Base-by-base conservation (phyloP, 37 sponge, comb jelly and placozoan genomes). In the Corticium candelabrum region DNA sequence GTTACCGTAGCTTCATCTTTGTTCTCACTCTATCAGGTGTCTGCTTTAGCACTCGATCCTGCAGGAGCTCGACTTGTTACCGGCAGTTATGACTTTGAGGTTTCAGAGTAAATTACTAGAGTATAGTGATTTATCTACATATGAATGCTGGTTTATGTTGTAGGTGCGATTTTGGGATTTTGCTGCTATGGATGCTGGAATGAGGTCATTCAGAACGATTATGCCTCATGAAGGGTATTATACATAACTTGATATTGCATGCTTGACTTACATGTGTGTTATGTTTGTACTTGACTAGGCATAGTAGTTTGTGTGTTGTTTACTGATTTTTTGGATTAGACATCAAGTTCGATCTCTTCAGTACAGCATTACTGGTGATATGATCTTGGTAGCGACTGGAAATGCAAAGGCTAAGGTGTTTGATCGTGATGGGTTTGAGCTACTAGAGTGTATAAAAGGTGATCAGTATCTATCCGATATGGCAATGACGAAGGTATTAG, bases 331-430 rank as follows among this genome's bases (percentile, higher is more conserved):
- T 34, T 77, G 29, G 4, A 37, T 1, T 68, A 93, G 94, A 62
- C 90, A 96, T 50, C 93, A 86, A 33, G 86, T 96, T 39, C 68
- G 79, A 27, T 83, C 90, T 29, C 69, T 90, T 5, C 86, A 86
- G 72, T 96, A 86, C 83, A 96, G 93, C 74, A 79, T 68, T 39
- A 87, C 89, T 74, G 97, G 97, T 57, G 93, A 93, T 57, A 38
- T 78, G 33, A 79, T 96, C 34, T 78, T 93, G 1, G 84, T 93
- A 27, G 85, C 89, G 4, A 34, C 93, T 38, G 93, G 91, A 15
- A 88, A 79, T 77, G 89, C 97, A n/a, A 90, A 96, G 82, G 96
- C 89, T 29, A 89, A 90, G 72, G 95, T 94, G 37, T 41, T 94
- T 50, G 95, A 94, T 43, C 76, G 94, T 77, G 93, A 94, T 89